A percentile compares a stretch with the other conserved stretches of the same genome.
These are phyloP conservation scores for Microcebus murinus DNA, from an alignment of 2,113 vertebrate genomes.

Conservation along the genomic window DNA sequence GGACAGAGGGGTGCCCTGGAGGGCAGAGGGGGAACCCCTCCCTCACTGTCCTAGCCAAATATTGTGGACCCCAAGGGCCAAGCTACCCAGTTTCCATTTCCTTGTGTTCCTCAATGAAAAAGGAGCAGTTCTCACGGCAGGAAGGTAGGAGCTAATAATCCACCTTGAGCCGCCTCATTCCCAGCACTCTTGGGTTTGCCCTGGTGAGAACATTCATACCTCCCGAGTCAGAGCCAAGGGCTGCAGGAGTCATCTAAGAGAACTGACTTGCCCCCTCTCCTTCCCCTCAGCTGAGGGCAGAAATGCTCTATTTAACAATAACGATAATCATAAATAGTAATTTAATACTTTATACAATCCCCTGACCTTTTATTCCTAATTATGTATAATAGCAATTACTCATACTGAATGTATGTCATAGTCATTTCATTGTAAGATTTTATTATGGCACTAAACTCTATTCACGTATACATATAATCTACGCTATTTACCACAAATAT, in stretches of 20 bases:
- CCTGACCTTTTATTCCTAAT: neutral
- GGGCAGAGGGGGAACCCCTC: neutral
- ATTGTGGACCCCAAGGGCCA: neutral
- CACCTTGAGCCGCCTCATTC: neutral
- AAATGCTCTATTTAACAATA: neutral
- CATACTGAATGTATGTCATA: neutral
- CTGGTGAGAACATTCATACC: neutral
- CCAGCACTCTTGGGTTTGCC: neutral
- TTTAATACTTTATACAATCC: neutral
- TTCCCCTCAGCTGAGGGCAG: neutral
- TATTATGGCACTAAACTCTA: neutral
- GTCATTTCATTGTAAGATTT: neutral
- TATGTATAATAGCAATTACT: neutral
- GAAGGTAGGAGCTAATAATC: neutral
- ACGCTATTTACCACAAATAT: neutral
- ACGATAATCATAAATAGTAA: neutral
- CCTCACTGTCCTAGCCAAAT: neutral
- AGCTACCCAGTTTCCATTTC: neutral
- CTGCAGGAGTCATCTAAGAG: neutral
- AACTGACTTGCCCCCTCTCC: neutral
- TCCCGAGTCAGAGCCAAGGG: neutral
- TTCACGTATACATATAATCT: neutral
- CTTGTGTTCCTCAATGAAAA: neutral
- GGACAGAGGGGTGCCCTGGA: neutral
- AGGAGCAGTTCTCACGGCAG: neutral